Percentiles rank a stretch among this genome's conserved stretches.
These are phyloP conservation scores for Chelmon rostratus DNA, from an alignment of 2,797 vertebrate genomes.

Conservation along the genomic window DNA sequence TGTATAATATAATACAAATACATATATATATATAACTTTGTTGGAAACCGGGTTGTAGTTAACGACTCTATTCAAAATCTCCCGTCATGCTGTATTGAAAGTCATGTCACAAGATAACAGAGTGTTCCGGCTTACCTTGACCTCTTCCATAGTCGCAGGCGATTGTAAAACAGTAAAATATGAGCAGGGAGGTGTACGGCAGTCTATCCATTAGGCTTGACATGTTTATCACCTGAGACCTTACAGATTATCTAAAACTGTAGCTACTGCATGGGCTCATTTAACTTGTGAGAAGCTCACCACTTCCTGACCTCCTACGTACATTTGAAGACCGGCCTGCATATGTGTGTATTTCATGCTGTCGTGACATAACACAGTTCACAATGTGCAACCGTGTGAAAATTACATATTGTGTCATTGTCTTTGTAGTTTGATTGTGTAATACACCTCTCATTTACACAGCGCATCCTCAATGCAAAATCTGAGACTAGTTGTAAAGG, in stretches of 20 bases:
- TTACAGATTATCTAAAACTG: not conserved
- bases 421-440: not conserved
- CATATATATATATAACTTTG: no score
- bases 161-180: constrained; percentile 18
- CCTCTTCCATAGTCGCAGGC: constrained; percentile 18
- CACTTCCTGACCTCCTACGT: constrained; percentile 68
- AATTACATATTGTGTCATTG: not conserved
- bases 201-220: constrained; percentile 11
- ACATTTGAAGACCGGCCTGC: not conserved
- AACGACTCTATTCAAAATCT: not conserved
- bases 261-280: not conserved
- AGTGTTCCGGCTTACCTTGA: constrained; percentile 51
- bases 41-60: no score
- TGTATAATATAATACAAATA: no score
- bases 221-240: not conserved
- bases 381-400: not conserved
- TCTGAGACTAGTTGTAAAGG: not conserved
- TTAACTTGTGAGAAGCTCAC: constrained; percentile 13
- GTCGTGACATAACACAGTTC: not conserved
- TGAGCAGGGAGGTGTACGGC: constrained; percentile 9
- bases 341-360: not conserved
- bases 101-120: not conserved
- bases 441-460: not conserved
- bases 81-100: not conserved
- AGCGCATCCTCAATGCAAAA: not conserved